Evolutionary conservation across 2,888 invertebrate genomes (phyloP), one percentile per base, ranked within the genome.

Genomic region (Nymphalis polychloros): DNA sequence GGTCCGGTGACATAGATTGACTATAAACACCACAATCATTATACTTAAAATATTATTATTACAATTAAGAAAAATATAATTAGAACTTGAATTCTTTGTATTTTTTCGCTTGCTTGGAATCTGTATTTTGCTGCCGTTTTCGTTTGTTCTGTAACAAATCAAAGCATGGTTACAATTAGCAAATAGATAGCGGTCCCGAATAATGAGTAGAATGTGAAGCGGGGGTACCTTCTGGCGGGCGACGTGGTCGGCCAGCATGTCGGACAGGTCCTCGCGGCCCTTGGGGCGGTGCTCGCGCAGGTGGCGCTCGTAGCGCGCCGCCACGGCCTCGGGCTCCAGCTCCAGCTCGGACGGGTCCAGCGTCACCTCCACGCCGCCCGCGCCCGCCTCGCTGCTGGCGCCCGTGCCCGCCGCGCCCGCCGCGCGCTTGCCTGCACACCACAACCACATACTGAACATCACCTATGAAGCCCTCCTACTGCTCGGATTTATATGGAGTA

Each of bases 71-170:
- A 13, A 60, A 49, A 27, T 48, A 59, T 53, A 60, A 59, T 80
- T 90, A 99, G 93, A 99, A 99, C 88, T 99, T 99, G 93, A 99
- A 99, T 86, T 99, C 98, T 90, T 98, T 99, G 93, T 98, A 98
- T 92, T 99, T 98, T 93, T 99, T 99, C 17, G 97, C 96, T 77
- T 97, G 95, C 86, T 98, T 98, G 6, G 96, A 95, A 77, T 98
- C 97, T 81, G 97, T 96, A 75, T 97, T 97, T 85, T 97, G 97
- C 77, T 98, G 97, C 71, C 98, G 94, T 87, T 98, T 98, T 75
- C 98, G 93, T 91, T 98, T 98, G 81, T 96, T 98, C 96, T 97
- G 94, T 63, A 95, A 95, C 76, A 49, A 50, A 50, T 2, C 2
- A 20, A 13, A 13, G 2, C 8, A 19, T 10, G 8, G 8, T 50